Percentiles rank a stretch among this genome's conserved stretches.
phyloP scores from a whole-genome alignment of 1,140 invertebrate genomes.

The Drosophila dunni region DNA sequence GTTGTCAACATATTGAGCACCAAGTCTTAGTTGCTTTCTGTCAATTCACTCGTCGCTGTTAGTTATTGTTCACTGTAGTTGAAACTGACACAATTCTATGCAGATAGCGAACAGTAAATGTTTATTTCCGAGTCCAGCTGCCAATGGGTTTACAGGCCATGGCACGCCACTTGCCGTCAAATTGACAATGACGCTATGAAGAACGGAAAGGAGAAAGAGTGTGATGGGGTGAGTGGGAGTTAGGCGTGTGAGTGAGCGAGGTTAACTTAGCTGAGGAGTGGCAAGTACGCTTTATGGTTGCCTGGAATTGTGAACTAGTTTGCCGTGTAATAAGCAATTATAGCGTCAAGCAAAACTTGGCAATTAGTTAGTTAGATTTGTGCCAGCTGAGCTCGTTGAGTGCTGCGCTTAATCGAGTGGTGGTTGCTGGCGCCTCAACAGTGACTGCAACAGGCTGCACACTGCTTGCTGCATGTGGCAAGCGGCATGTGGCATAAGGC shows the following conservation, averaged over 20 bases:
- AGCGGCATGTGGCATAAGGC: neutral
- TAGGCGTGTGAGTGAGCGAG: neutral
- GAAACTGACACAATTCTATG: neutral
- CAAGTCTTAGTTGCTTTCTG: neutral
- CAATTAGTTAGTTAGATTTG: conserved; percentile 67
- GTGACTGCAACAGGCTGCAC: conserved; percentile 41
- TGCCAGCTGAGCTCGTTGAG: conserved; percentile 60
- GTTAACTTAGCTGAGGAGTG: neutral
- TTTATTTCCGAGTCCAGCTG: conserved; percentile 21
- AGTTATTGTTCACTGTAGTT: conserved; percentile 15
- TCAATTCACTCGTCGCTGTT: conserved; percentile 24
- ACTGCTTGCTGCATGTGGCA: conserved; percentile 2
- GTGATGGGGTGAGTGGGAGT: neutral
- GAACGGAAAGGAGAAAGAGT: neutral
- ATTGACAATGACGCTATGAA: conserved; percentile 59
- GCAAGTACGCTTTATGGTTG: conserved; percentile 11
- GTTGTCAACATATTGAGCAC: too few relatives aligned
- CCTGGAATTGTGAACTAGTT: conserved; percentile 67
- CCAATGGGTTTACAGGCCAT: conserved; percentile 38
- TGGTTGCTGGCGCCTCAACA: conserved; percentile 30
- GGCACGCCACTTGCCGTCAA: conserved; percentile 37
- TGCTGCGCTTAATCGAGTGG: conserved; percentile 32
- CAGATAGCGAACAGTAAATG: neutral
- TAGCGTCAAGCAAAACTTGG: conserved; percentile 51
- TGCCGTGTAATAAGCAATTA: conserved; percentile 76